phyloP scores from a whole-genome alignment of 1,140 invertebrate genomes.

The Gyrodactylus bullatarudis region DNA sequence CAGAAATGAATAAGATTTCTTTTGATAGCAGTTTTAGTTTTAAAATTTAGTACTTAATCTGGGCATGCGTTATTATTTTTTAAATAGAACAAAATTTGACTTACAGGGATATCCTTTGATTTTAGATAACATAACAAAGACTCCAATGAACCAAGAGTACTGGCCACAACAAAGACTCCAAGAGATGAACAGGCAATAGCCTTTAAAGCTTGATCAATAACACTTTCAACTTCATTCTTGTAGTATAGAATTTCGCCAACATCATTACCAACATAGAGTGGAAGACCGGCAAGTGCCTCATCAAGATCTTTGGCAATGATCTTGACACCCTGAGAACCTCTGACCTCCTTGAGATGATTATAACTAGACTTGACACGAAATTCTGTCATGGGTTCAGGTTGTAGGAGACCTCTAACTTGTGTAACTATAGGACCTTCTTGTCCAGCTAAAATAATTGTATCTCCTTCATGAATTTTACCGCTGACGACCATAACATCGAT shows the following conservation, averaged over 20 bases:
- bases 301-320: slow-evolving; percentile 76
- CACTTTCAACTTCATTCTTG: slow-evolving; percentile 36
- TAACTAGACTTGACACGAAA: slow-evolving; percentile 43
- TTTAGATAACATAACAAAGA: slow-evolving; percentile 73
- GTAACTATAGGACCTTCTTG: slow-evolving; percentile 91
- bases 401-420: slow-evolving; percentile 60
- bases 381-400: slow-evolving; percentile 3
- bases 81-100: too few species aligned
- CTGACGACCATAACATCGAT: slow-evolving; percentile 95
- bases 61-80: too few species aligned
- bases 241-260: slow-evolving; percentile 44
- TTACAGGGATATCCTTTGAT: slow-evolving; percentile 59
- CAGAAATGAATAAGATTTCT: too few species aligned
- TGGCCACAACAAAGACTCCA: slow-evolving; percentile 92
- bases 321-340: slow-evolving; percentile 85
- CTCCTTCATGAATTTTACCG: slow-evolving; percentile 55
- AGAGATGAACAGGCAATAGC: slow-evolving; percentile 53
- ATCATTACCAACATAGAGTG: slow-evolving; percentile 39
- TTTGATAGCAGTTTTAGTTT: too few species aligned
- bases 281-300: slow-evolving; percentile 57
- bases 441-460: slow-evolving; percentile 69
- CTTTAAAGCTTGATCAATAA: slow-evolving; percentile 51
- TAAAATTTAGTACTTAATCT: too few species aligned
- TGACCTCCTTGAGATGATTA: slow-evolving; percentile 65
- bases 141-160: slow-evolving; percentile 81